phyloP scores from a whole-genome alignment of 2,888 invertebrate species.

The Luperina nickerlii region DNA sequence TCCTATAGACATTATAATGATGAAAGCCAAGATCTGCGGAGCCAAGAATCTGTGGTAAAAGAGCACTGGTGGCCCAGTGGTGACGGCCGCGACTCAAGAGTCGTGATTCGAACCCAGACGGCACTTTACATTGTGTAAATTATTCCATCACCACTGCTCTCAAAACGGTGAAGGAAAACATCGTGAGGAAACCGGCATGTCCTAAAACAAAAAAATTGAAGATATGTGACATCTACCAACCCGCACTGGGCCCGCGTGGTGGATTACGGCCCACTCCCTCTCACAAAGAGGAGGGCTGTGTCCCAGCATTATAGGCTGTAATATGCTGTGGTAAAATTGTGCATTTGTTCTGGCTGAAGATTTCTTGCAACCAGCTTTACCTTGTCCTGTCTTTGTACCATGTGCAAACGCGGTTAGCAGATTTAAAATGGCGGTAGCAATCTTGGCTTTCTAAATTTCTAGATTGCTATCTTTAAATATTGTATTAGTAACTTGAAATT shows the following conservation, averaged over 20 bases:
- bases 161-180: not conserved
- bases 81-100: not conserved
- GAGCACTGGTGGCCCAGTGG: not conserved
- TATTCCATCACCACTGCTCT: not conserved
- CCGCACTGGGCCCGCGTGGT: not conserved
- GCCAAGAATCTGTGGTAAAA: not conserved
- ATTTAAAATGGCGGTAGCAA: conserved; percentile 8
- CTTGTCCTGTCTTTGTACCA: not conserved
- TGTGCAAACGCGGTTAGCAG: conserved; percentile 6
- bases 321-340: not conserved
- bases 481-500: conserved; percentile 31
- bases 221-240: not conserved
- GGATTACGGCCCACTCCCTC: not conserved
- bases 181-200: not conserved
- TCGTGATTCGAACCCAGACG: not conserved
- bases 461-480: conserved; percentile 24
- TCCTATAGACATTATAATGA: not conserved
- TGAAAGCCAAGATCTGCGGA: conserved; percentile 1
- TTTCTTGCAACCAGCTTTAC: not conserved
- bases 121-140: not conserved
- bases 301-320: not conserved
- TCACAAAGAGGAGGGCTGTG: not conserved
- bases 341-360: not conserved
- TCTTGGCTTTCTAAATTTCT: conserved; percentile 26
- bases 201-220: not conserved